A percentile compares a stretch with the other conserved stretches of the same genome.
phyloP scores from a whole-genome alignment of 2,888 invertebrate species.

The Microplitis deprimator region DNA sequence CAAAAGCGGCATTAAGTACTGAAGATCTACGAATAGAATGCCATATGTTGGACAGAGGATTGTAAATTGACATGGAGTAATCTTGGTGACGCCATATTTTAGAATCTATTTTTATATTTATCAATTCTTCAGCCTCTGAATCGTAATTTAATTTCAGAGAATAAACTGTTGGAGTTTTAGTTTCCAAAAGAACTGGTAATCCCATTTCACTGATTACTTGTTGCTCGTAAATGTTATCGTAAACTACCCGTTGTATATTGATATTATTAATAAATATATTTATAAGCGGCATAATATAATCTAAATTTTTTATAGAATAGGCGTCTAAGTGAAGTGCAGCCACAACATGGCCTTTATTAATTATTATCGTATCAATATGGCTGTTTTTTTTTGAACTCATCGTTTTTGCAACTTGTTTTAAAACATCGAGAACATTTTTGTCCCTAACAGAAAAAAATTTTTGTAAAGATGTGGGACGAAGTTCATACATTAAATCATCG shows the following conservation, averaged over 20 bases:
- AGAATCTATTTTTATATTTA: constrained; percentile 60
- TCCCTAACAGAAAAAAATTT: constrained; percentile 38
- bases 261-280: constrained; percentile 6
- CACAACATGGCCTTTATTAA: constrained; percentile 51
- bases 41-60: constrained; percentile 70
- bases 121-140: constrained; percentile 42
- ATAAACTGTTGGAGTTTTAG: constrained; percentile 59
- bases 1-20: constrained; percentile 60
- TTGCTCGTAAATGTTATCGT: constrained; percentile 55
- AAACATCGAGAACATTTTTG: constrained; percentile 50
- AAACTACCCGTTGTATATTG: constrained; percentile 49
- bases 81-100: constrained; percentile 63
- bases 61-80: constrained; percentile 68
- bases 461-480: background rate
- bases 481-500: constrained; percentile 38
- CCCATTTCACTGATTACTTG: constrained; percentile 70
- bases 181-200: constrained; percentile 63
- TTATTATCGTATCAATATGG: constrained; percentile 54
- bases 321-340: constrained; percentile 46
- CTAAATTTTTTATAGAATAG: too few relatives aligned
- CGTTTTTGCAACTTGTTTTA: constrained; percentile 47
- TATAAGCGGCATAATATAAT: too few relatives aligned
- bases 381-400: constrained; percentile 46
- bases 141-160: constrained; percentile 56
- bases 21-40: constrained; percentile 67